These are phyloP conservation scores for Odontomyia ornata DNA, from an alignment of 2,888 invertebrate species.

Conservation along the genomic window DNA sequence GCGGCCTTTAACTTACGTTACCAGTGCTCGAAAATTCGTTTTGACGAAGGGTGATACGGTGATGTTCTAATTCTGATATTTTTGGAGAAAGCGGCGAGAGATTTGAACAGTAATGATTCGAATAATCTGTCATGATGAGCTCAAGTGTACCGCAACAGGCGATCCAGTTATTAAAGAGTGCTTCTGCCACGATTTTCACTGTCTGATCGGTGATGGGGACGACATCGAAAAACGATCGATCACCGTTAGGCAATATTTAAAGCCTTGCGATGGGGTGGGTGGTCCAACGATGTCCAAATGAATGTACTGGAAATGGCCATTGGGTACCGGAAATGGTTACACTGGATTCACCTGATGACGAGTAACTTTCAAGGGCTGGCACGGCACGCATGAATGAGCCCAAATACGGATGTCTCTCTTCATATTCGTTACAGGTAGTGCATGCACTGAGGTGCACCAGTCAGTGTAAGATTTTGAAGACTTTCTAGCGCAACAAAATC, in stretches of 20 bases:
- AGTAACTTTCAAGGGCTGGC: background rate
- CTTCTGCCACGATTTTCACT: background rate
- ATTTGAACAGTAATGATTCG: background rate
- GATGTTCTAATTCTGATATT: background rate
- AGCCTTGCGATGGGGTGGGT: background rate
- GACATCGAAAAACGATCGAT: background rate
- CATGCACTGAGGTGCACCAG: background rate
- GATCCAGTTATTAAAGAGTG: background rate
- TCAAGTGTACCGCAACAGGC: background rate
- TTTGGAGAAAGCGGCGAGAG: background rate
- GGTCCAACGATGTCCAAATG: background rate
- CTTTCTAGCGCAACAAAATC: background rate
- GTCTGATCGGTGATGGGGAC: background rate
- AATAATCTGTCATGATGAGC: background rate
- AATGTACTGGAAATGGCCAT: background rate
- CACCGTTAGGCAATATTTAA: background rate
- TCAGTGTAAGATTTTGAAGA: background rate
- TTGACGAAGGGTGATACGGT: conserved; percentile 6
- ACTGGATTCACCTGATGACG: background rate
- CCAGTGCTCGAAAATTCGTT: background rate
- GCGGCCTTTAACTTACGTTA: background rate
- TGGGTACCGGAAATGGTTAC: background rate
- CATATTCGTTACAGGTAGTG: background rate
- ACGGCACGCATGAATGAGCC: background rate
- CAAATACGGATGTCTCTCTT: background rate